A percentile compares a stretch with the other conserved stretches of the same genome.
These are phyloP conservation scores for Zingel zingel DNA, from an alignment of 2,113 vertebrate species.

Conservation along the genomic window DNA sequence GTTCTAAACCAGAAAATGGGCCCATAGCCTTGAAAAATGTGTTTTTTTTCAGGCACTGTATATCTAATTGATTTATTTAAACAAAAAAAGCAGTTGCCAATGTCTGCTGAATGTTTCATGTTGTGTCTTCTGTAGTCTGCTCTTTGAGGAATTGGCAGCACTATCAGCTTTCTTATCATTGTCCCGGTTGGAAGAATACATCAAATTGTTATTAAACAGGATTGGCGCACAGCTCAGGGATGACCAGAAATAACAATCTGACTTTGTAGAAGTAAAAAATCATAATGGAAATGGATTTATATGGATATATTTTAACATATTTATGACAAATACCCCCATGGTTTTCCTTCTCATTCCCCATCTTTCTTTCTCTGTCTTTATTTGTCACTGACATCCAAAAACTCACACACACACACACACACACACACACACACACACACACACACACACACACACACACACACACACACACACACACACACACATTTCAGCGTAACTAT, in stretches of 20 bases:
- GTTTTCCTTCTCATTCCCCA: neutral
- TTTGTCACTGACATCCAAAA: constrained; percentile 43
- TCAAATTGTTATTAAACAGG: constrained; percentile 71
- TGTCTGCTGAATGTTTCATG: constrained; percentile 76
- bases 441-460: constrained; percentile 6
- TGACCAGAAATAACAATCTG: constrained; percentile 64
- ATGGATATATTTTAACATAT: constrained; percentile 45
- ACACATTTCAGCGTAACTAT: constrained; percentile 62
- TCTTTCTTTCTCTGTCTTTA: constrained; percentile 8
- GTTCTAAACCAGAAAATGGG: constrained; percentile 74
- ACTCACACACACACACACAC: neutral
- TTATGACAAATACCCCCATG: constrained; percentile 25
- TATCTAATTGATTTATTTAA: constrained; percentile 77
- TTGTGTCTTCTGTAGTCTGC: constrained; percentile 66
- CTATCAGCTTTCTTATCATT: constrained; percentile 72
- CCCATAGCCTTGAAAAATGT: constrained; percentile 69
- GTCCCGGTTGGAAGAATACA: constrained; percentile 72
- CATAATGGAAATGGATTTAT: constrained; percentile 38
- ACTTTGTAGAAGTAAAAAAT: constrained; percentile 48
- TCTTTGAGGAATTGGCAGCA: constrained; percentile 76
- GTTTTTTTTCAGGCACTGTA: constrained; percentile 69
- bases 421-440: constrained; percentile 20
- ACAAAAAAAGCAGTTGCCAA: constrained; percentile 67
- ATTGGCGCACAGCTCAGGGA: constrained; percentile 56
- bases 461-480: constrained; percentile 10